Base-by-base conservation (phyloP, 2,113 vertebrate genomes). In the Labeo catla region DNA sequence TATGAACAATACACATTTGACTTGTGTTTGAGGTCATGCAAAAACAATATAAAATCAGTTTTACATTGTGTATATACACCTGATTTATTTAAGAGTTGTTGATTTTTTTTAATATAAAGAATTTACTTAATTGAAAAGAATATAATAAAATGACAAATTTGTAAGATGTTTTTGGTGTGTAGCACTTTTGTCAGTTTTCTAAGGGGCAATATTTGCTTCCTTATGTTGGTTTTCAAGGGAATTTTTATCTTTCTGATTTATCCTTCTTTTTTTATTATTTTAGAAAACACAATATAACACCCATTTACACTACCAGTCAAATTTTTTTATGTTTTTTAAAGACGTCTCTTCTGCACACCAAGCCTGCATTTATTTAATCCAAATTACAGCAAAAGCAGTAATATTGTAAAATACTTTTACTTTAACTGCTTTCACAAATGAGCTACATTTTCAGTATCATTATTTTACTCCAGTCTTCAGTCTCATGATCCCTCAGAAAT, bases 81-180 rank as follows among this genome's bases (percentile, higher is more conserved):
- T 19, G 15, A 66, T 49, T 66, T 66, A 63, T 66, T 81, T 66
- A 81, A 65, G n/a, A 65, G 5, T 28, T 21, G 4, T 52, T 7
- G 0, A 2, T 1, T 10, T 19, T 63, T 81, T 45, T 81, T 16
- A 2, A 66, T 81, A 0, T 47, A 47, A 63, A 80, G 4, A 43
- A 9, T 34, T 15, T 12, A 28, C 7, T 47, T 66, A 1, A 81
- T 66, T 66, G 12, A 66, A 81, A 50, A 4, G 2, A 45, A 9
- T 79, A 10, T 63, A 80, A 80, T 80, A 81, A 66, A 80, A 21
- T 52, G 0, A 16, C n/a, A 45, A 19, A 72, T 73, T 45, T 45
- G 39, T n/a, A 11, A 6, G 8, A 43, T 16, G 13, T 16, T 70
- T 70, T 39, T 36, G 19, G 65, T 70, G 4, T 39, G 66, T 8